Base-by-base conservation (phyloP, 2,797 vertebrate genomes). In the Peromyscus attwateri region DNA sequence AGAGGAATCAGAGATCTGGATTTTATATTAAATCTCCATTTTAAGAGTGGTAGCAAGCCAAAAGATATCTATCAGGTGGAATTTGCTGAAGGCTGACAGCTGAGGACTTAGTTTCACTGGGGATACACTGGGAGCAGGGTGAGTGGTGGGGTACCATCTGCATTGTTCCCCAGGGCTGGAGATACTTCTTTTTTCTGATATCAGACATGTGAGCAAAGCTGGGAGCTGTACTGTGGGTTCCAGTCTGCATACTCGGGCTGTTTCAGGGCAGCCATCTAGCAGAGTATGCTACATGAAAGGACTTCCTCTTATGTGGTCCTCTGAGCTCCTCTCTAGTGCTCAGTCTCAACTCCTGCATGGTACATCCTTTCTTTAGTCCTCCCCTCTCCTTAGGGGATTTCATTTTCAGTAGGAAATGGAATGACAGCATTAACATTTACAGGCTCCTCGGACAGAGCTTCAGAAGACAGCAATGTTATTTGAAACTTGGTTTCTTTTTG, bases 401-500 rank as follows among this genome's bases (percentile, higher is more conserved):
- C 23, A 81, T 37, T 89, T 92, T 82, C 23, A 79, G 23, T 12
- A 79, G 46, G 77, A 81, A 17, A 60, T 68, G 27, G 88, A 96
- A 82, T 12, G 46, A 21, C 81, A 73, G 93, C 29, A 62, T 70
- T 29, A 94, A 71, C 6, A 40, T 43, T 71, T 95, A 70, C 49
- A 93, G 88, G 73, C 55, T 85, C 91, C 34, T 34, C 43, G 37
- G 70, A 71, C 75, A 73, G 60, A 94, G 4, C 80, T 90, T 91
- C 73, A 73, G 81, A 68, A 93, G 87, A 71, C 34, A 46, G 49
- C 57, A 6, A 60, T 52, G 46, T 52, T 62, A 60, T 88, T 95
- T 81, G 81, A 84, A 95, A 75, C 6, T 75, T 68, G 27, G 64
- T 94, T 92, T 92, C 75, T 91, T 89, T 87, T 43, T 87, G 76